Evolutionary conservation across 2,888 invertebrate species (phyloP).

Genomic region (Temnothorax ravouxi): DNA sequence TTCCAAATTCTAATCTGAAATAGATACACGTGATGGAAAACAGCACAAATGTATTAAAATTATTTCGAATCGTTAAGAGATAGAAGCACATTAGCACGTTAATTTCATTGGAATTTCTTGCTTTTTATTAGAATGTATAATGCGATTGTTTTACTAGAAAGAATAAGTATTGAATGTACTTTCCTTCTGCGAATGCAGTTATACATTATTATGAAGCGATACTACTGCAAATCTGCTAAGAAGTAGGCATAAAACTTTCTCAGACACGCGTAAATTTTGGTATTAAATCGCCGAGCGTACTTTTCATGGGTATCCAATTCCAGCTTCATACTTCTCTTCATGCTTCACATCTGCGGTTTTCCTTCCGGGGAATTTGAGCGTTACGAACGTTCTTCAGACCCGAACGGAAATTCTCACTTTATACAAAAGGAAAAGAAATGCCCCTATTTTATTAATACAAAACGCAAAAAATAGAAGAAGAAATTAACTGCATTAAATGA

Average conservation of each 20-base stretch:
- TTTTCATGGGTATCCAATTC: constrained; percentile 55
- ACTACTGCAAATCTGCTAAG: constrained; percentile 4
- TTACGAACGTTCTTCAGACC: background rate
- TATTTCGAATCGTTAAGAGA: background rate
- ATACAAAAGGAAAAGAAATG: constrained; percentile 6
- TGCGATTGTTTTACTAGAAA: constrained; percentile 18
- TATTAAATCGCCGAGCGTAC: constrained; percentile 17
- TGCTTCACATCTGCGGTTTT: constrained; percentile 68
- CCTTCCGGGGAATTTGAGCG: constrained; percentile 59
- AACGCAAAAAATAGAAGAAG: background rate
- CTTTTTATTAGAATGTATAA: background rate
- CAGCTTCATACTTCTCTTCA: constrained; percentile 48
- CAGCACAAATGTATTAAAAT: background rate
- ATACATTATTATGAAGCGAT: constrained; percentile 11
- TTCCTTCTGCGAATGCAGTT: background rate
- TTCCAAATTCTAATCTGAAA: constrained; percentile 3
- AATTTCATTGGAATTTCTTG: constrained; percentile 13
- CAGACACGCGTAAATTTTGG: constrained; percentile 20
- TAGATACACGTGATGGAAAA: background rate
- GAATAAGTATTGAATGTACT: constrained; percentile 15
- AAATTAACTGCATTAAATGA: constrained; percentile 4
- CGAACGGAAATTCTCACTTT: constrained; percentile 20
- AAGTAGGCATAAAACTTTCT: constrained; percentile 24
- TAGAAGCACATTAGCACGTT: background rate
- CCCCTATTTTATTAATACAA: background rate